phyloP scores from a whole-genome alignment of 2,797 vertebrate genomes.

The Centroberyx gerrardi region DNA sequence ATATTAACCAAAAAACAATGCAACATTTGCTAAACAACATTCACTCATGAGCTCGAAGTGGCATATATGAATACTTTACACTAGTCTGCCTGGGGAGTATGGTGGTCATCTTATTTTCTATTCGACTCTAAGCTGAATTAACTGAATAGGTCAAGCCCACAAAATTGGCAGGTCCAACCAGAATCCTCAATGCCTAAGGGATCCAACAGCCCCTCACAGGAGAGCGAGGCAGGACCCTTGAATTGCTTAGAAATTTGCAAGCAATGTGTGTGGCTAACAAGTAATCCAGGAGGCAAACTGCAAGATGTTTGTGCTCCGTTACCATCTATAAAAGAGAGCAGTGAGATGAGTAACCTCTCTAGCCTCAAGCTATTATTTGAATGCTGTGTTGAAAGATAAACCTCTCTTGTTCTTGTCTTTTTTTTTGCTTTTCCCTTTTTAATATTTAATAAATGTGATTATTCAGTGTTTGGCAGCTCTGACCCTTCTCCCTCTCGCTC shows the following conservation, averaged over 20 bases:
- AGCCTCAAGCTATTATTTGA: constrained; percentile 60
- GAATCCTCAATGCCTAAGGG: background rate
- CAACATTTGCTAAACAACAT: background rate
- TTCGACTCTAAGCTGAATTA: background rate
- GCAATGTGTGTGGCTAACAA: background rate
- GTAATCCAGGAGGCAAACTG: constrained; percentile 19
- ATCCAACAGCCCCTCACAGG: background rate
- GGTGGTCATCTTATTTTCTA: background rate
- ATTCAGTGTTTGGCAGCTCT: constrained; percentile 80
- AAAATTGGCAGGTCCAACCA: background rate
- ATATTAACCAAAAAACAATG: background rate
- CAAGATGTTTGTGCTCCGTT: constrained; percentile 34
- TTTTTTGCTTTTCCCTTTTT: constrained; percentile 45
- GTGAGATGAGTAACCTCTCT: constrained; percentile 50
- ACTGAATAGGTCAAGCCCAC: background rate
- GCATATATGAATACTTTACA: background rate
- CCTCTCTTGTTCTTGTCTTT: constrained; percentile 28
- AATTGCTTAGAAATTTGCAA: constrained; percentile 23
- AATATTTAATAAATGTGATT: constrained; percentile 77
- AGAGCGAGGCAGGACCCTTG: background rate
- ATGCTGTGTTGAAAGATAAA: constrained; percentile 62
- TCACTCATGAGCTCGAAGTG: background rate
- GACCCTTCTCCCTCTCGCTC: constrained; percentile 55
- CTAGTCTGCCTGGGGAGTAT: background rate
- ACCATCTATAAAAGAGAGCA: constrained; percentile 38